Base-by-base conservation (phyloP, 1,140 invertebrate genomes). In the Whitmania pigra region DNA sequence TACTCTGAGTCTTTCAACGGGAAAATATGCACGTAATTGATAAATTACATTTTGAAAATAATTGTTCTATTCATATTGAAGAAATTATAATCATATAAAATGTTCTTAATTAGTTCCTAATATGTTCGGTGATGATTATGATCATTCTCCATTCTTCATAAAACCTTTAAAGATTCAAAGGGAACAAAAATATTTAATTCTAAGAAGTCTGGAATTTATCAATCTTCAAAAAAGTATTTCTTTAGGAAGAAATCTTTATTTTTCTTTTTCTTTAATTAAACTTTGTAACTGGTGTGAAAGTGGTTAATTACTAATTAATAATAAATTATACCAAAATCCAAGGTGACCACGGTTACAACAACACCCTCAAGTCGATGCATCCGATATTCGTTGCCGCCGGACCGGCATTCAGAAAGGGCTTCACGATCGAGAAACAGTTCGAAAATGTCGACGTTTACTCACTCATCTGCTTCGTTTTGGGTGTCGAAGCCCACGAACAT, bases 341-440 rank as follows among this genome's bases (percentile, higher is more conserved):
- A 63, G 88, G 88, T 2, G 77, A 85, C n/a, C 88, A 89, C 78
- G 88, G 88, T 2, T 89, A 88, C 75, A 85, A 87, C 73, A 88
- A 88, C 74, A 78, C 78, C 20, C 77, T 80, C 2, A 70, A 74
- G 49, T 80, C 82, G 20, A 89, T 89, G 88, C 84, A 86, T 77
- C 86, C 88, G 36, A 86, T 88, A 74, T 89, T 89, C 75, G 84
- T 89, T 71, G 88, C 87, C 0, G 80, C 82, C 71, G 88, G 89
- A 11, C 88, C 88, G 60, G 81, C 83, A 40, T 87, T 90, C 78
- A 82, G 84, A 75, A 75, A 79, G 67, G 78, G 83, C 36, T 83
- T 83, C 72, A 82, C 82, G 76, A 75, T 85, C 3, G 77, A 77
- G 20, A 74, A 83, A 2, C 85, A 85, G 4, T 88, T 89, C 76